Percentiles rank a stretch among this genome's conserved stretches.
These are phyloP conservation scores for Rhimphoctona megacephalus DNA, from an alignment of 2,888 invertebrate species.

Conservation along the genomic window DNA sequence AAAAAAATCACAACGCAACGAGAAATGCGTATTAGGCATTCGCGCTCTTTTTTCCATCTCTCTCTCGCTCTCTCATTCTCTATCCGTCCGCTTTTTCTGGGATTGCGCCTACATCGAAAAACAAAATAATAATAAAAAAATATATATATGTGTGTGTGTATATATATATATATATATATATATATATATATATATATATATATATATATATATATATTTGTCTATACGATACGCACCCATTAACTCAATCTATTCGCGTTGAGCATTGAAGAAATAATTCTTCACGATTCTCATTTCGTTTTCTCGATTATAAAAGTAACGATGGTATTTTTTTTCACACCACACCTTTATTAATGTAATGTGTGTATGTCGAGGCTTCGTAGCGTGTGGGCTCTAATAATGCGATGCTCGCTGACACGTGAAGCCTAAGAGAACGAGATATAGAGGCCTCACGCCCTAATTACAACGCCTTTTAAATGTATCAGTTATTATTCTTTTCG, in stretches of 20 bases:
- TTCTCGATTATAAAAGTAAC: constrained; percentile 62
- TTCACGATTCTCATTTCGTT: constrained; percentile 57
- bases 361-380: background rate
- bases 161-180: background rate
- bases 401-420: constrained; percentile 69
- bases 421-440: constrained; percentile 57
- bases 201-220: background rate
- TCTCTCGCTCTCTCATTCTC: background rate
- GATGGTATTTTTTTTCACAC: constrained; percentile 18
- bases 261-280: constrained; percentile 30
- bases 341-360: constrained; percentile 53
- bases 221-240: constrained; percentile 55
- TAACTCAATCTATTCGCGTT: constrained; percentile 47
- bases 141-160: background rate
- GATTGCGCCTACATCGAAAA: constrained; percentile 23
- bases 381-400: constrained; percentile 41
- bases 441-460: constrained; percentile 72
- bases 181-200: background rate
- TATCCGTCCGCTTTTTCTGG: constrained; percentile 30
- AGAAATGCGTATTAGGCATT: constrained; percentile 27
- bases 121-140: constrained; percentile 11
- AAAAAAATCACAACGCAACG: constrained; percentile 15
- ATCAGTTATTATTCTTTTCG: constrained; percentile 49
- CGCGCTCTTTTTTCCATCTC: background rate
- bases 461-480: constrained; percentile 61